phyloP scores from a whole-genome alignment of 2,113 vertebrate genomes.

The Ploceus nigricollis region DNA sequence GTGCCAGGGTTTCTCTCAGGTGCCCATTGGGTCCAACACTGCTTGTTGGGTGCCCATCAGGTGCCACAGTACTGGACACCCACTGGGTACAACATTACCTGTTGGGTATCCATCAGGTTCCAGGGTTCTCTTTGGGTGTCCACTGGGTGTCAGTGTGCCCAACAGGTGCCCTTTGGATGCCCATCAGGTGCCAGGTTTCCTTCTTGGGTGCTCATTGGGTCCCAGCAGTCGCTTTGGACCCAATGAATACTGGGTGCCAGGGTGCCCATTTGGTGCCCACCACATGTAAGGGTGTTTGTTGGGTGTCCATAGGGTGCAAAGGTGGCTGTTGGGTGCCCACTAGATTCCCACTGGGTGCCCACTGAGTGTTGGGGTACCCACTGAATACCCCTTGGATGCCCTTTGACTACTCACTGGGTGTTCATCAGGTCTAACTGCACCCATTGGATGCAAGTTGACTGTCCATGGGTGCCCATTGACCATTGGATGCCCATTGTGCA shows the following conservation, averaged over 20 bases:
- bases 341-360: background rate
- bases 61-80: background rate
- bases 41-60: background rate
- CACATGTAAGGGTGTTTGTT: background rate
- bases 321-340: background rate
- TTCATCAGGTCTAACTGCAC: background rate
- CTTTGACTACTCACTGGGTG: background rate
- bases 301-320: background rate
- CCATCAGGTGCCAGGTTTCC: background rate
- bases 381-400: background rate
- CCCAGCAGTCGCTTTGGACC: background rate
- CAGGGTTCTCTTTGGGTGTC: background rate
- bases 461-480: background rate
- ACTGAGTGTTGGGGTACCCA: background rate
- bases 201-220: background rate
- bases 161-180: background rate
- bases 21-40: background rate
- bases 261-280: background rate
- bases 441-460: background rate
- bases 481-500: accelerated
- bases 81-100: background rate
- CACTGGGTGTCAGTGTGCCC: background rate
- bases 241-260: background rate
- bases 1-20: background rate
- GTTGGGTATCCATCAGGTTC: background rate